Percentiles rank a stretch among this genome's conserved stretches.
Evolutionary conservation across 2,113 vertebrate genomes (phyloP).

Genomic region (Vicugna pacos): DNA sequence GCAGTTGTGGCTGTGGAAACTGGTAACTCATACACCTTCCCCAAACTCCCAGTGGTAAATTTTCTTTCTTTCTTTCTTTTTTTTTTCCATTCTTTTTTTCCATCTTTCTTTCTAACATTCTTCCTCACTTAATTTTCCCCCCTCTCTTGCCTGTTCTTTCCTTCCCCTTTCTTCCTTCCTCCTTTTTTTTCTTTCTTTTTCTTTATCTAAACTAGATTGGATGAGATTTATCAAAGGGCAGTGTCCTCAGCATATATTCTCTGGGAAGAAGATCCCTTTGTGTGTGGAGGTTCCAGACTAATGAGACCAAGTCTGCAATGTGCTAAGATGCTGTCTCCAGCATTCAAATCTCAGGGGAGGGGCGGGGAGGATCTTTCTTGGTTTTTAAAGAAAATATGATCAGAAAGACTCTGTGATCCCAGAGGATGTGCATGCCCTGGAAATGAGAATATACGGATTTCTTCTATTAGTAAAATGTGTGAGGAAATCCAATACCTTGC

Average conservation of each 20-base stretch:
- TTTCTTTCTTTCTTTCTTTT: neutral
- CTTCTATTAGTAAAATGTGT: neutral
- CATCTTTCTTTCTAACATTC: too few relatives aligned
- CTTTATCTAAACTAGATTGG: neutral
- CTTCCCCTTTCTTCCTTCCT: neutral
- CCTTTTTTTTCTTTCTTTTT: neutral
- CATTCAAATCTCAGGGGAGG: neutral
- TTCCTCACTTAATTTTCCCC: neutral
- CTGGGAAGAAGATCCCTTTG: neutral
- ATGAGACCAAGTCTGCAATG: neutral
- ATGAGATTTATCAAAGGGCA: neutral
- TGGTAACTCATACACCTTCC: neutral
- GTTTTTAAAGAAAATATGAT: conserved; percentile 23
- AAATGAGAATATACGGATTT: conserved; percentile 15
- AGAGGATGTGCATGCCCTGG: neutral
- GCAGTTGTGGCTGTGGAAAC: neutral
- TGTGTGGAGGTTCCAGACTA: neutral
- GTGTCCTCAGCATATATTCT: neutral
- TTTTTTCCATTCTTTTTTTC: neutral
- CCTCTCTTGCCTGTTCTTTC: neutral
- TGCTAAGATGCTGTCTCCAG: neutral
- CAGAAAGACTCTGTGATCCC: neutral
- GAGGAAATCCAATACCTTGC: neutral
- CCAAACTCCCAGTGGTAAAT: neutral
- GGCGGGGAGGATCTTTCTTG: neutral